Evolutionary conservation across 2,888 invertebrate species (phyloP).

Genomic region (Limnephilus rhombicus): DNA sequence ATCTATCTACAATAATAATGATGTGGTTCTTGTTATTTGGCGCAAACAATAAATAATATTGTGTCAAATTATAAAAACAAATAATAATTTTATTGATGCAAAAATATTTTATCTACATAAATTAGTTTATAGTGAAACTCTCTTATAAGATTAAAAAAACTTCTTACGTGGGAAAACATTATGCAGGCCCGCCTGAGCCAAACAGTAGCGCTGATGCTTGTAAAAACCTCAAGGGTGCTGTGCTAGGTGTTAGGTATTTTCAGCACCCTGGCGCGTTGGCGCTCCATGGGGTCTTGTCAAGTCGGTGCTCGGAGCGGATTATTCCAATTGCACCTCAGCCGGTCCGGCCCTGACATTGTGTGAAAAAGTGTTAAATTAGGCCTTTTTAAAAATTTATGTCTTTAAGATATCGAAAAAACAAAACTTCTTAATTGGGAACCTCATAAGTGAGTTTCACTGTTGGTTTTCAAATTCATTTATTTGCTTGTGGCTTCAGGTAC

Average conservation of each 20-base stretch:
- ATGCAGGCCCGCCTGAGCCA: background rate
- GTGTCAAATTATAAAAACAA: background rate
- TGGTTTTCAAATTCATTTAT: slow-evolving; percentile 64
- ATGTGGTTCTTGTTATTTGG: background rate
- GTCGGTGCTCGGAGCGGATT: no score
- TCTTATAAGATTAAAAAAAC: background rate
- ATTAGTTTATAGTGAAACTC: background rate
- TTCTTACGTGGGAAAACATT: background rate
- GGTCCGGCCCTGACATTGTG: no score
- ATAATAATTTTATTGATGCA: background rate
- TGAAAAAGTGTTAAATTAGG: background rate
- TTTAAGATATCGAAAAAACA: background rate
- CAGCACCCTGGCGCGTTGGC: no score
- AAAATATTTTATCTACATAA: background rate
- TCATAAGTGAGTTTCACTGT: slow-evolving; percentile 64
- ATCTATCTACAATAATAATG: background rate
- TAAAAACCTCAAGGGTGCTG: no score
- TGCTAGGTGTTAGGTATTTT: no score
- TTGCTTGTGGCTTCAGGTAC: background rate
- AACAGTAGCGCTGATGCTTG: no score
- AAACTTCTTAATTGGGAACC: background rate
- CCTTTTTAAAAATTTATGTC: background rate
- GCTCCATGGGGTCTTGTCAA: no score
- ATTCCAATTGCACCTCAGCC: no score
- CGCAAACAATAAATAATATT: background rate